Conservation (phyloP, 2,888 invertebrate species). For the Mimas tiliae region DNA sequence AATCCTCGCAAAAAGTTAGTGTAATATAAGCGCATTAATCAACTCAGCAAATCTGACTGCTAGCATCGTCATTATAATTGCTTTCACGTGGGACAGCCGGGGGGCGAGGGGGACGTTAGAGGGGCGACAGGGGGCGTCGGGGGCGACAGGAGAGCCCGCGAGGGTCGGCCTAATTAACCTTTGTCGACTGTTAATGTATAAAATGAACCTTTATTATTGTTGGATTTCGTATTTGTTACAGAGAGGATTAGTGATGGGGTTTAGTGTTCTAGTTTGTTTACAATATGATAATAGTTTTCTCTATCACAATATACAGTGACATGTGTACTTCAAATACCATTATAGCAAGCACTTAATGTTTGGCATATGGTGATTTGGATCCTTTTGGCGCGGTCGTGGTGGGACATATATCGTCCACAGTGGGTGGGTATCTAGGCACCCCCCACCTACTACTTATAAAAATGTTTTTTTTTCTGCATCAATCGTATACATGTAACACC, state of each 20-base stretch:
- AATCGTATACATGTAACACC: too few relatives aligned
- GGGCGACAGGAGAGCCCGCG: constrained; percentile 30
- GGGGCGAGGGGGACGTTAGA: constrained; percentile 18
- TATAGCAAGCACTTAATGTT: too few relatives aligned
- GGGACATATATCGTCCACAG: too few relatives aligned
- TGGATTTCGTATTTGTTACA: constrained; percentile 9
- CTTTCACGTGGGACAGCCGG: constrained; percentile 41
- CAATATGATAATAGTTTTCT: background rate
- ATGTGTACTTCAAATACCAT: background rate
- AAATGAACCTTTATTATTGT: constrained; percentile 26
- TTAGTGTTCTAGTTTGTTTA: background rate
- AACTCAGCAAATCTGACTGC: constrained; percentile 23
- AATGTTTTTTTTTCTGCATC: too few relatives aligned
- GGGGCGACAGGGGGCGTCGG: constrained; percentile 30
- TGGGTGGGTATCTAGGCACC: too few relatives aligned
- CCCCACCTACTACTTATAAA: too few relatives aligned
- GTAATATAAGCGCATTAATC: constrained; percentile 23
- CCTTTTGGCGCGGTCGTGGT: too few relatives aligned
- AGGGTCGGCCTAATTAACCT: constrained; percentile 58
- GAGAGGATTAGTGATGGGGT: constrained; percentile 10
- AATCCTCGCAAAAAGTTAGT: constrained; percentile 15
- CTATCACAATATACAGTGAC: background rate
- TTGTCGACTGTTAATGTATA: constrained; percentile 36
- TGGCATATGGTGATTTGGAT: too few relatives aligned
- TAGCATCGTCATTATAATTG: constrained; percentile 42